phyloP scores from a whole-genome alignment of 2,888 invertebrate species.

The Anoncus sp. region DNA sequence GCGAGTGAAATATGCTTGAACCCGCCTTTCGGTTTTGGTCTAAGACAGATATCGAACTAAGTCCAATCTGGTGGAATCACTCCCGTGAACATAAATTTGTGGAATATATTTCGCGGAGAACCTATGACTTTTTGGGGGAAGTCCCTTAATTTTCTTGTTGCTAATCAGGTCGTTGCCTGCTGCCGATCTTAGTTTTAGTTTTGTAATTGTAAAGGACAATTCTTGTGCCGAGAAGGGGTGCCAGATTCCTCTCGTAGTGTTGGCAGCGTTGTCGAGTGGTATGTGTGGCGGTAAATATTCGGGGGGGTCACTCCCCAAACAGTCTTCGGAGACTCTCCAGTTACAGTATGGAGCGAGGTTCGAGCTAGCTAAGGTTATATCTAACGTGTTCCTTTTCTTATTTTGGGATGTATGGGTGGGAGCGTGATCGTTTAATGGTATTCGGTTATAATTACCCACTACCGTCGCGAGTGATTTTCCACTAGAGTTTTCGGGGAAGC shows the following conservation, averaged over 20 bases:
- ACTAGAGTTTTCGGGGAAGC: too few species aligned
- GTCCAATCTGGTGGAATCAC: too few species aligned
- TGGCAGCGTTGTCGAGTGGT: background rate
- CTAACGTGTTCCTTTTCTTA: background rate
- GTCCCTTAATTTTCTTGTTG: conserved; percentile 18
- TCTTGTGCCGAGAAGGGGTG: conserved; percentile 12
- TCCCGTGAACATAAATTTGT: conserved; percentile 31
- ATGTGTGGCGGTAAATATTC: background rate
- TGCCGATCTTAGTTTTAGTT: conserved; percentile 24
- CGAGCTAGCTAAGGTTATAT: background rate
- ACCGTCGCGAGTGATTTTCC: too few species aligned
- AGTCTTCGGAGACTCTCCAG: background rate
- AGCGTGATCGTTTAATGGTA: too few species aligned
- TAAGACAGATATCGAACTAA: conserved; percentile 11
- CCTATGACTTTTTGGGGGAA: conserved; percentile 8
- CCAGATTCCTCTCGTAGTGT: conserved; percentile 18
- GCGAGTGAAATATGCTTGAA: conserved; percentile 38
- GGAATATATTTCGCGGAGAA: conserved; percentile 17
- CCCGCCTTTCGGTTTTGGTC: conserved; percentile 46
- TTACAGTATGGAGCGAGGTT: background rate
- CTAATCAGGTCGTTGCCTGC: conserved; percentile 37
- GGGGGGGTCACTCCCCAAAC: background rate
- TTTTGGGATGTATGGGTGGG: too few species aligned
- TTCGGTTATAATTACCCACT: too few species aligned
- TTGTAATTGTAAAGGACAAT: background rate